Evolutionary conservation across 2,113 vertebrate genomes (phyloP), one percentile per base, ranked within the genome.

Genomic region (Pristiophorus japonicus): DNA sequence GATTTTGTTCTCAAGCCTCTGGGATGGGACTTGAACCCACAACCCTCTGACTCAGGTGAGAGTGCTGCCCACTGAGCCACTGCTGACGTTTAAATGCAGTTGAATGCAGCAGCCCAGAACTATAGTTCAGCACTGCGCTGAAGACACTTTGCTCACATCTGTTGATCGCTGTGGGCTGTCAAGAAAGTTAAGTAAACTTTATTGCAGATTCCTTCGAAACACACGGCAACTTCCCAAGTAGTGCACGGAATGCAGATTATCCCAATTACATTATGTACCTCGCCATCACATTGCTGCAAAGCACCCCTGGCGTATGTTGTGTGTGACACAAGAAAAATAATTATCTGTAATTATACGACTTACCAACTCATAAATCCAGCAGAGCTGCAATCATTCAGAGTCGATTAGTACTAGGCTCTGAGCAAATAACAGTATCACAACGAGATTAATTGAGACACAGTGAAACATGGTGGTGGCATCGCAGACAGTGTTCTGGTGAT

Each of bases 331-430:
- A 12, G n/a, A 63, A n/a, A 91, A 91, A 91, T 38, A 22, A 63
- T 91, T 63, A 91, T 38, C 88, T 22, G 34, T 91, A 91, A 91
- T 91, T 63, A 91, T 91, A 63, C 88, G n/a, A 63, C 62, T n/a
- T 91, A 63, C 55, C 59, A 38, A 63, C 30, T 91, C 88, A 91
- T 91, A 63, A 63, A 91, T 91, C 59, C 88, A 91, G 34, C 30
- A 63, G 63, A 20, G 30, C 59, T 91, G 18, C 59, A 63, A 63
- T 62, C 88, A 2, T 63, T 63, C 55, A 38, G 16, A 63, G 88
- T 91, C 62, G 59, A 90, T 90, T 90, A 18, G 51, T 90, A 55
- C n/a, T 62, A 81, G 27, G 18, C 88, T 91, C 59, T n/a, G 34
- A 63, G 34, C 34, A 91, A 91, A 63, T 14, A 45, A 63, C 16